These are phyloP conservation scores for Scophthalmus maximus DNA, from an alignment of 2,113 vertebrate species.

Conservation along the genomic window DNA sequence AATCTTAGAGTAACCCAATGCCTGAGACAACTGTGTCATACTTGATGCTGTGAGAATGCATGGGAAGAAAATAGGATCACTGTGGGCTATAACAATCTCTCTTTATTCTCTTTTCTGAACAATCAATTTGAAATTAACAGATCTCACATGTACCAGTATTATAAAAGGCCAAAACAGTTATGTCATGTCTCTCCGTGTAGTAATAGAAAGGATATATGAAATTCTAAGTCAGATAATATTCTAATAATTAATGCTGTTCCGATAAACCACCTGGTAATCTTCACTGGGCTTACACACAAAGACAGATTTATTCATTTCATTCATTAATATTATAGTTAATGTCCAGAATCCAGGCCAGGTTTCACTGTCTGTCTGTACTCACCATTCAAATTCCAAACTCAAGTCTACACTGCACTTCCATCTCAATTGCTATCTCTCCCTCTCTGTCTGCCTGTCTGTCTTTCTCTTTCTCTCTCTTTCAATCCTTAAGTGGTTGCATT, in stretches of 20 bases:
- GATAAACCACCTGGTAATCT: conserved; percentile 65
- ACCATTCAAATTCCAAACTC: conserved; percentile 35
- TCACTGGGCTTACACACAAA: conserved; percentile 71
- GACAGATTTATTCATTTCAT: conserved; percentile 69
- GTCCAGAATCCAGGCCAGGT: conserved; percentile 56
- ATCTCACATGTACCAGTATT: conserved; percentile 74
- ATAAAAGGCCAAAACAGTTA: conserved; percentile 77
- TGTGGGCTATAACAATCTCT: conserved; percentile 76
- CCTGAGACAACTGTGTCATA: conserved; percentile 8
- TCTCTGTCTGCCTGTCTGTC: conserved; percentile 3
- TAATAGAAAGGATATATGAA: conserved; percentile 81
- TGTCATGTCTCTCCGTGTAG: conserved; percentile 64
- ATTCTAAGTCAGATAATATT: conserved; percentile 80
- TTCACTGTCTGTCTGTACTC: conserved; percentile 31
- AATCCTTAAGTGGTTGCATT: conserved; percentile 72
- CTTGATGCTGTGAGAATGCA: conserved; percentile 24
- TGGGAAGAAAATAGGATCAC: conserved; percentile 67
- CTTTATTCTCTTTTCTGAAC: conserved; percentile 82
- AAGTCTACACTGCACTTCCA: conserved; percentile 9
- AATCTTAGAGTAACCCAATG: background rate
- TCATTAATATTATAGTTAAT: conserved; percentile 60
- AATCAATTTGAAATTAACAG: conserved; percentile 80
- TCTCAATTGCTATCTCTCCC: conserved; percentile 19
- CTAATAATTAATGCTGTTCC: conserved; percentile 76
- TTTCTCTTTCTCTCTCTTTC: conserved; percentile 19